Percentiles rank a stretch among this genome's conserved stretches.
Evolutionary conservation across 2,797 vertebrate species (phyloP).

Genomic region (Mormyrops boulengeri): DNA sequence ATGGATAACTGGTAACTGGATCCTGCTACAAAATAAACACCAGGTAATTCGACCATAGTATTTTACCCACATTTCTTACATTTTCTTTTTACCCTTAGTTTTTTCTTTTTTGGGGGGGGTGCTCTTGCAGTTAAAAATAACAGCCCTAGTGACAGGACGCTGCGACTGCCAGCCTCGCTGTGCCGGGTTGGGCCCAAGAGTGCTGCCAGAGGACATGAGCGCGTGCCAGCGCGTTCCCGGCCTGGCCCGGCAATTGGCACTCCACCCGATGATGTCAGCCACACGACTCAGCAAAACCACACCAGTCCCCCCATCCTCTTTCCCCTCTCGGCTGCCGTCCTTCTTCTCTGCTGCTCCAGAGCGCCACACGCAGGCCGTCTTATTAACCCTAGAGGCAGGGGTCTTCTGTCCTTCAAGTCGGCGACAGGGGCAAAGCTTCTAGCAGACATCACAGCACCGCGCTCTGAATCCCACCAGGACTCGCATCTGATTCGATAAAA

Average conservation of each 20-base stretch:
- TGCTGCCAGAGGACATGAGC: background rate
- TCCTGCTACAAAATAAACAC: background rate
- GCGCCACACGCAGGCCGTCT: background rate
- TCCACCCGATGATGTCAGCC: background rate
- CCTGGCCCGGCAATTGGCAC: background rate
- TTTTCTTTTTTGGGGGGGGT: background rate
- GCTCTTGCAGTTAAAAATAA: background rate
- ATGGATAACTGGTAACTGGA: background rate
- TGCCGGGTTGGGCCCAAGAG: background rate
- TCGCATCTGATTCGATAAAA: background rate
- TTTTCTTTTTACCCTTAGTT: background rate
- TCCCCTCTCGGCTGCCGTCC: background rate
- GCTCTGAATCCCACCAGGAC: background rate
- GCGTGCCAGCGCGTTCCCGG: background rate
- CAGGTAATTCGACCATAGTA: background rate
- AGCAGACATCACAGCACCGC: background rate
- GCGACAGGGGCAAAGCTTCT: background rate
- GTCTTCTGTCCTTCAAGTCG: background rate
- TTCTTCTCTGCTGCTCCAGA: background rate
- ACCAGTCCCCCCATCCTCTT: background rate
- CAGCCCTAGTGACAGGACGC: background rate
- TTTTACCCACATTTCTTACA: background rate
- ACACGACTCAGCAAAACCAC: slow-evolving; percentile 1
- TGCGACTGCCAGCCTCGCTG: background rate
- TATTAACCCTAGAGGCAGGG: background rate